Percentiles rank a stretch among this genome's conserved stretches.
phyloP scores from a whole-genome alignment of 2,888 invertebrate genomes.

The Scaptomyza caliginosa region DNA sequence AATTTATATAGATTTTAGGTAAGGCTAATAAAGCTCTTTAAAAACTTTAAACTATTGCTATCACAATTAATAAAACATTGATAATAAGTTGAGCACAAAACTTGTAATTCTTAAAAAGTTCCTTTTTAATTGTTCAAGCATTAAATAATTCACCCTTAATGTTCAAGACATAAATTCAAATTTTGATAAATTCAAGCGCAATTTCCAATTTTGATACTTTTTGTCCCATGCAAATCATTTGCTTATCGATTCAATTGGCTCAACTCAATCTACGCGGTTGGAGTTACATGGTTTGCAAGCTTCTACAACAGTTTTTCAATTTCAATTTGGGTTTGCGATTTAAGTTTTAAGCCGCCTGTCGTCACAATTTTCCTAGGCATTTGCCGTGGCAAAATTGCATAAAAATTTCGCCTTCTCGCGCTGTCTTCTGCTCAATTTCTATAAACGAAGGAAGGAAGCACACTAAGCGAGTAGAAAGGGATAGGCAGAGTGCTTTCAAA shows the following conservation, averaged over 20 bases:
- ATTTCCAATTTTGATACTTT: not conserved
- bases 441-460: slow-evolving; percentile 8
- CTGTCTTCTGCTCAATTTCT: slow-evolving; percentile 52
- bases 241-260: slow-evolving; percentile 26
- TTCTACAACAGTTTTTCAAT: slow-evolving; percentile 47
- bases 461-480: not conserved
- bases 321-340: slow-evolving; percentile 62
- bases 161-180: not conserved
- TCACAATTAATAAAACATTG: too few species aligned
- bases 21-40: not conserved
- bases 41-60: too few species aligned
- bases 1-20: not conserved
- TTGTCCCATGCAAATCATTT: slow-evolving; percentile 47
- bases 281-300: not conserved
- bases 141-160: not conserved
- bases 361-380: slow-evolving; percentile 51
- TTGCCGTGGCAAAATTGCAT: slow-evolving; percentile 55
- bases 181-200: not conserved
- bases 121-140: not conserved
- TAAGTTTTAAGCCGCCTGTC: slow-evolving; percentile 49
- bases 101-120: too few species aligned
- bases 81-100: too few species aligned
- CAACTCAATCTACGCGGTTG: too few species aligned
- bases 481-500: not conserved
- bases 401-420: slow-evolving; percentile 32